A percentile compares a stretch with the other conserved stretches of the same genome.
Conservation (phyloP, 2,113 vertebrate species). For the Barbus barbus region DNA sequence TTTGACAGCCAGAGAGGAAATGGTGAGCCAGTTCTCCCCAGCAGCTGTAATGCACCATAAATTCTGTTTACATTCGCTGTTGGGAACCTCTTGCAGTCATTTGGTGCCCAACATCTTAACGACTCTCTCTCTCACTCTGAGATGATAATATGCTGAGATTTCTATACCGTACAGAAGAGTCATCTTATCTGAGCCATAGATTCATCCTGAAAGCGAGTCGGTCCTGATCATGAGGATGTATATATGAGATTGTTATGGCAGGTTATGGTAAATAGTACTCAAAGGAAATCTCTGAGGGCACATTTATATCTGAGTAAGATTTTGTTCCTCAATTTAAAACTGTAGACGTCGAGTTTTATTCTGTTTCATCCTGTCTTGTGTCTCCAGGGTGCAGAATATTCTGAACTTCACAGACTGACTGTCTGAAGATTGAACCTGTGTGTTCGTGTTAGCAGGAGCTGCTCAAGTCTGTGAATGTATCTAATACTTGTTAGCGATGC, state of each 20-base stretch:
- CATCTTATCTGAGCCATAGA: background rate
- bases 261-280: constrained; percentile 10
- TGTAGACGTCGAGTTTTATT: constrained; percentile 22
- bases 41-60: constrained; percentile 70
- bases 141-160: constrained; percentile 17
- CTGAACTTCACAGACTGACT: constrained; percentile 34
- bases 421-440: constrained; percentile 17
- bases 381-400: constrained; percentile 17
- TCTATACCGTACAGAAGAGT: constrained; percentile 4
- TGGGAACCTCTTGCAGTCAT: constrained; percentile 60
- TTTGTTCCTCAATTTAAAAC: constrained; percentile 31
- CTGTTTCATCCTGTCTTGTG: constrained; percentile 13
- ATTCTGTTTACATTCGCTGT: constrained; percentile 68
- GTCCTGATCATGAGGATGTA: background rate
- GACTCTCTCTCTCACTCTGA: background rate
- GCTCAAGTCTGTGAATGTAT: background rate
- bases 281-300: constrained; percentile 29
- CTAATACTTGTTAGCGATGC: background rate
- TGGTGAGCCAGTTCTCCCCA: constrained; percentile 53
- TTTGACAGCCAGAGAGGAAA: constrained; percentile 58
- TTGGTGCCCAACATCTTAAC: constrained; percentile 55
- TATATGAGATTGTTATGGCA: constrained; percentile 17
- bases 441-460: background rate
- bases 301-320: constrained; percentile 15
- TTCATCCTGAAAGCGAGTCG: background rate